Evolutionary conservation across 1,140 invertebrate species (phyloP), one percentile per base, ranked within the genome.

Genomic region (Lethrus apterus): DNA sequence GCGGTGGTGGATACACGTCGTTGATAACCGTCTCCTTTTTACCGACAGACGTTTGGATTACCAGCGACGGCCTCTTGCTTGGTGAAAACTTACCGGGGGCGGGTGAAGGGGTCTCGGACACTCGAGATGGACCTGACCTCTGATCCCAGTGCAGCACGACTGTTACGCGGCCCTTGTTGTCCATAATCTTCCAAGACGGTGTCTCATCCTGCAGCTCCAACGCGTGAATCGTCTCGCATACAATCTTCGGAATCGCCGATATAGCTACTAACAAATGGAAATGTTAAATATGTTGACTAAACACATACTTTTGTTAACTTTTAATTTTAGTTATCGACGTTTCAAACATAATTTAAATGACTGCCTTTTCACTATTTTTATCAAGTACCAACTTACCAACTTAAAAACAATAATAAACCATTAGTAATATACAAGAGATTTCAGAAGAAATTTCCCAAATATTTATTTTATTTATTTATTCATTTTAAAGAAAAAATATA

Each of bases 131-230:
- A 64, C 75, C 74, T 60, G 75, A 77, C 51, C 83, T 77, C 72
- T 89, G 89, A 75, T 92, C 87, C 88, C 89, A 92, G 70, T 92
- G 86, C 63, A 93, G 73, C 57, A 93, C 89, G 69, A 94, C 87
- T 59, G 90, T 93, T 71, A 93, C 86, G 66, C 89, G 81, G 62
- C 89, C 87, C 74, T 91, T 87, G 78, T 91, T 91, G 78, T 93
- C 89, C 86, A 92, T 92, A 75, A 93, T 92, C 72, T 93, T 93
- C 90, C 90, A 94, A 70, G 89, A 91, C 58, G 89, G 89, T 62
- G 87, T 89, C 70, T 92, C 89, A 88, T 93, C 86, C 73, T 92
- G 89, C 61, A 93, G 72, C 69, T 92, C 89, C 73, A 93, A 73
- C 46, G 88, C 87, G 76, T 92, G 87, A 60, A 93, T 92, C 58